Percentiles rank a stretch among this genome's conserved stretches.
Conservation (phyloP, 64 coral and sea anemone species). For the Montipora foliosa region DNA sequence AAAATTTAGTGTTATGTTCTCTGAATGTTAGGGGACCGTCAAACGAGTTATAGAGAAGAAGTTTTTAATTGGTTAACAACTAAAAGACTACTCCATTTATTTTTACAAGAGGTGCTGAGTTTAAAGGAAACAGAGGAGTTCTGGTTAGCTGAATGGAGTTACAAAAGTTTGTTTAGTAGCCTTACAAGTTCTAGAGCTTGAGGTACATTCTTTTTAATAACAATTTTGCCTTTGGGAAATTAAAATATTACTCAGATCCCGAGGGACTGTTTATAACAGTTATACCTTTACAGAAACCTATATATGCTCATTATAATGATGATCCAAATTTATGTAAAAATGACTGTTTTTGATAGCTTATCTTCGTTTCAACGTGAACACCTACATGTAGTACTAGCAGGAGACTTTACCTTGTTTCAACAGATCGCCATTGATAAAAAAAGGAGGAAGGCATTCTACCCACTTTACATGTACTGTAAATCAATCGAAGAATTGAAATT, state of each 20-base stretch:
- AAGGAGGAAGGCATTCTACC: slow-evolving; percentile 7
- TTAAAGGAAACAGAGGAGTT: slow-evolving; percentile 27
- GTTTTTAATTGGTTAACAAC: neutral
- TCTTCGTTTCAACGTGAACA: slow-evolving; percentile 37
- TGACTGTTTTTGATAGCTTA: neutral
- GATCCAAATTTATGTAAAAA: slow-evolving; percentile 30
- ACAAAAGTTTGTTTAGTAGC: neutral
- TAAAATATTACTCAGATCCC: slow-evolving; percentile 27
- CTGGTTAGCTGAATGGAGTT: slow-evolving; percentile 32
- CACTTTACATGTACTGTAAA: slow-evolving; percentile 11
- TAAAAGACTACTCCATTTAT: neutral
- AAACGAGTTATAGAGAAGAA: neutral
- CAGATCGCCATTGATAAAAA: slow-evolving; percentile 7
- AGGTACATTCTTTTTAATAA: slow-evolving; percentile 35
- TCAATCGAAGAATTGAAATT: neutral
- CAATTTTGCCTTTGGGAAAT: slow-evolving; percentile 20
- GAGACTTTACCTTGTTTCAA: slow-evolving; percentile 16
- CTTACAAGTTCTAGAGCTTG: slow-evolving; percentile 3
- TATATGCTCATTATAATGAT: neutral
- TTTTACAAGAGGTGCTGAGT: slow-evolving; percentile 28
- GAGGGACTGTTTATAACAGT: slow-evolving; percentile 10
- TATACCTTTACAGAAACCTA: slow-evolving; percentile 19
- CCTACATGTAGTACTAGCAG: neutral
- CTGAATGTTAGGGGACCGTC: slow-evolving; percentile 24
- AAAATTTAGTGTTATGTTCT: slow-evolving; percentile 21